Conservation (phyloP, 2,797 vertebrate species). For the Merluccius polli region DNA sequence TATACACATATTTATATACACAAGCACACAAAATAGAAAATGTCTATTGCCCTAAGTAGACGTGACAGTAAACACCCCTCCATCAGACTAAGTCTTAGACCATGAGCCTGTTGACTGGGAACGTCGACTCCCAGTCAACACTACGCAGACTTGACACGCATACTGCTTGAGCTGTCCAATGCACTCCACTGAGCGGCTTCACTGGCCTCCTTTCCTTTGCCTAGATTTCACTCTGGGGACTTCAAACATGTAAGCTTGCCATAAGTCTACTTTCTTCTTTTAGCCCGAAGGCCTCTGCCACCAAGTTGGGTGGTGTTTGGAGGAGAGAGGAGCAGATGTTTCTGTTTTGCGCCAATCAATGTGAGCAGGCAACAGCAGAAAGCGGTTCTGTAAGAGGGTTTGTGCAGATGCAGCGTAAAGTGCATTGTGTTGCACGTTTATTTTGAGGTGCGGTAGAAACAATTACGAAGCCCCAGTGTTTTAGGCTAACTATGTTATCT, state of each 20-base stretch:
- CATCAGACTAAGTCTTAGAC: neutral
- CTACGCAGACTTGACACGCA: neutral
- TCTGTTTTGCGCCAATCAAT: neutral
- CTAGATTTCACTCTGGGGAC: neutral
- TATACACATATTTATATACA: neutral
- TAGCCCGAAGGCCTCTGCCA: slow-evolving; percentile 1
- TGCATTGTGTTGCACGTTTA: neutral
- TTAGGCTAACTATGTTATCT: neutral
- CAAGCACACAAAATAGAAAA: neutral
- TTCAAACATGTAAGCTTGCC: neutral
- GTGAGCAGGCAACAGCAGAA: neutral
- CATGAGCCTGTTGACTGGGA: neutral
- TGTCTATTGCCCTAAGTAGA: neutral
- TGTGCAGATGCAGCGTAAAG: neutral
- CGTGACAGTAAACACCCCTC: neutral
- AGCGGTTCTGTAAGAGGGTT: neutral
- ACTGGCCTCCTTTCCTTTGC: neutral
- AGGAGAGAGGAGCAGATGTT: neutral
- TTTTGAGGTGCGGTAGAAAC: neutral
- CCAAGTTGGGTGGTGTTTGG: neutral
- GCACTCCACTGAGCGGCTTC: neutral
- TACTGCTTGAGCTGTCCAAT: neutral
- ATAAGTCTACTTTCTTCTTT: slow-evolving; percentile 1
- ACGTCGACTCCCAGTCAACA: neutral
- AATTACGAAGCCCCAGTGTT: neutral